Conservation (phyloP, 2,113 vertebrate genomes). For the Aegotheles bennettii region DNA sequence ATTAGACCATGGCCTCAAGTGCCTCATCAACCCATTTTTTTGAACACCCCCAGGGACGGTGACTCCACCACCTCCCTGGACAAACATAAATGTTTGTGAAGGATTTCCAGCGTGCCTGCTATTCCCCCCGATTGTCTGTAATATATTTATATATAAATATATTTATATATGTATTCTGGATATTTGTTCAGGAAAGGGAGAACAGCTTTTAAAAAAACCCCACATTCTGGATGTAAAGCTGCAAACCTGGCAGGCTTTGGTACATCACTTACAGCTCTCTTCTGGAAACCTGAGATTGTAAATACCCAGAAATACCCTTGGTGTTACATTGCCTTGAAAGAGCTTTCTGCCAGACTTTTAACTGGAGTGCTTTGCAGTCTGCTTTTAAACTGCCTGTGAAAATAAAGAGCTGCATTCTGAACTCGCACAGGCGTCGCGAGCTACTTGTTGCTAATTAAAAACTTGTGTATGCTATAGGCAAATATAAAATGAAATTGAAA, state of each 20-base stretch:
- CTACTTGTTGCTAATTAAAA: constrained; percentile 57
- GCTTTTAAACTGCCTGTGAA: constrained; percentile 1
- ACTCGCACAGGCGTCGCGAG: neutral
- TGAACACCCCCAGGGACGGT: no score
- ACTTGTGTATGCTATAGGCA: neutral
- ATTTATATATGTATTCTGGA: no score
- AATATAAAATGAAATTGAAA: constrained; percentile 15
- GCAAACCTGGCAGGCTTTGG: neutral
- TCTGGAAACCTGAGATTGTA: constrained; percentile 40
- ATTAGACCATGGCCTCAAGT: no score
- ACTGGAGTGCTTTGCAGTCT: neutral
- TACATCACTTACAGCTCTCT: neutral
- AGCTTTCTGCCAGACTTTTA: constrained; percentile 44
- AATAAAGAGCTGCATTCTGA: constrained; percentile 10
- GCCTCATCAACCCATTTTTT: no score
- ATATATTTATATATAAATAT: no score
- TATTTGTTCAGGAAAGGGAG: neutral
- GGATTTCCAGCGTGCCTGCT: neutral
- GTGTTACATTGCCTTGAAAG: constrained; percentile 37
- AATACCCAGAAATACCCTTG: constrained; percentile 45
- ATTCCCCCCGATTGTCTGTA: no score
- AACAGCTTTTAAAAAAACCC: neutral
- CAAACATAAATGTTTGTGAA: neutral
- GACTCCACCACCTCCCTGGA: no score
- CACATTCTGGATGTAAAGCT: neutral